Percentiles rank a stretch among this genome's conserved stretches.
Evolutionary conservation across 2,888 invertebrate species (phyloP).

Genomic region (Drosophila phalerata): DNA sequence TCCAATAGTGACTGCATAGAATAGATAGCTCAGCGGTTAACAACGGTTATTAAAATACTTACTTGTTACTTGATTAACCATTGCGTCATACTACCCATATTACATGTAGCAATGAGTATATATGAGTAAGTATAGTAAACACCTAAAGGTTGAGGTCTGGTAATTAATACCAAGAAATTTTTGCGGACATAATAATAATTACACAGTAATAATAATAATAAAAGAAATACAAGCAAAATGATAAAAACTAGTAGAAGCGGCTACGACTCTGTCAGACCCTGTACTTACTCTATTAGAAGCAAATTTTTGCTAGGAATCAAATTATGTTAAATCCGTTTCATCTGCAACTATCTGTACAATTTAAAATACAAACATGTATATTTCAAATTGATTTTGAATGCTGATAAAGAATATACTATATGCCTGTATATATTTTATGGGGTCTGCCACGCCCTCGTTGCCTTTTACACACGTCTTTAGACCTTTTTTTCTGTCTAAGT

Average conservation of each 20-base stretch:
- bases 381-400: neutral
- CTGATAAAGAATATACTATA: neutral
- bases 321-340: neutral
- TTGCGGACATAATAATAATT: neutral
- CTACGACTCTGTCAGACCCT: neutral
- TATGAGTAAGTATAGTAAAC: neutral
- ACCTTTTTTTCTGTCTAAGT: neutral
- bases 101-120: neutral
- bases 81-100: neutral
- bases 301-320: too few species aligned
- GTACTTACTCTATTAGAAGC: too few species aligned
- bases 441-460: neutral
- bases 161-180: neutral
- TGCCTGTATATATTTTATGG: neutral
- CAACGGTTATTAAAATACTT: neutral
- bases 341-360: neutral
- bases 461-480: neutral
- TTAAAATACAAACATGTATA: neutral
- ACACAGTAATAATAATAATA: neutral
- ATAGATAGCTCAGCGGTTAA: neutral
- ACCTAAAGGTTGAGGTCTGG: slow-evolving; percentile 1
- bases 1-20: too few species aligned
- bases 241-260: neutral
- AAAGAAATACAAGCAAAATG: neutral
- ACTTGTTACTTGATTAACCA: neutral